phyloP scores from a whole-genome alignment of 1,140 invertebrate species.

The Stratiolaelaps scimitus region DNA sequence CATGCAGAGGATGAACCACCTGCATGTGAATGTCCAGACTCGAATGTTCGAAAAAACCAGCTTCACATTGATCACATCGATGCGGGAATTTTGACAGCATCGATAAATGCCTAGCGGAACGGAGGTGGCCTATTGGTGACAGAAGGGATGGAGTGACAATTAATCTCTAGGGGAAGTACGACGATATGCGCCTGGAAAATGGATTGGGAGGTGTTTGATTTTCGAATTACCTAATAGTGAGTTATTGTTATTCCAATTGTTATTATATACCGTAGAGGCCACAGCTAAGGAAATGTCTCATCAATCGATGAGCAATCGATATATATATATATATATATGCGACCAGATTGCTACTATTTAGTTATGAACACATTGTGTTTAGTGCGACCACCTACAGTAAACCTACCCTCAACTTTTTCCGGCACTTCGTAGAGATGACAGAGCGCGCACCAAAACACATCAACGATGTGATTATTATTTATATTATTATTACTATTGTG shows the following conservation, averaged over 20 bases:
- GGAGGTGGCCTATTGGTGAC: background rate
- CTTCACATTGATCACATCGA: constrained; percentile 12
- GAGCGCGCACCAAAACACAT: constrained; percentile 6
- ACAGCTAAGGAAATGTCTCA: no score
- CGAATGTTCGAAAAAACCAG: background rate
- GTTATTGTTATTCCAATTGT: no score
- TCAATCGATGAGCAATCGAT: no score
- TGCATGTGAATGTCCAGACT: constrained; percentile 4
- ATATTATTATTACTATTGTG: no score
- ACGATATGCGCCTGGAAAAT: background rate
- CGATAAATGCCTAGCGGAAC: background rate
- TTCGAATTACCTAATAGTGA: background rate
- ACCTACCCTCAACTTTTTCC: background rate
- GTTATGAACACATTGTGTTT: no score
- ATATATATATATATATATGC: no score
- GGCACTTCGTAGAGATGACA: constrained; percentile 21
- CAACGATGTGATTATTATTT: background rate
- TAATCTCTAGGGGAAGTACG: background rate
- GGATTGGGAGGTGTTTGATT: background rate
- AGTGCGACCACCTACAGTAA: no score
- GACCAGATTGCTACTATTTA: no score
- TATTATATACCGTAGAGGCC: no score
- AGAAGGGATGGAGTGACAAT: background rate
- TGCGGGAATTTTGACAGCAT: constrained; percentile 23
- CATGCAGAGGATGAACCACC: constrained; percentile 1